phyloP scores from a whole-genome alignment of 1,140 invertebrate genomes.

The Pomacea maculata region DNA sequence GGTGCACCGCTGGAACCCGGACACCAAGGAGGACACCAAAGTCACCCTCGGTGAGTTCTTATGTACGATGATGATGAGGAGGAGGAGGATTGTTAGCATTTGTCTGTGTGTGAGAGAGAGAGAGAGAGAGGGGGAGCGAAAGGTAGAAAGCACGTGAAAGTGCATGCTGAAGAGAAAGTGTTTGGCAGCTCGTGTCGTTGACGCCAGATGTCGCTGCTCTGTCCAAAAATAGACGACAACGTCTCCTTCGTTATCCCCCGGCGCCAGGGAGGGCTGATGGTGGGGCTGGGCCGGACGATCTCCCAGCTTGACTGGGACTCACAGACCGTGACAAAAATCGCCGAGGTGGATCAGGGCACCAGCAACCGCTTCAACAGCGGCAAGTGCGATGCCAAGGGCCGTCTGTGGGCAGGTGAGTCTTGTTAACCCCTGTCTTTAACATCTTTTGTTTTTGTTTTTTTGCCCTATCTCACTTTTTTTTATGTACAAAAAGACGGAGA shows the following conservation, averaged over 20 bases:
- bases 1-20: conserved; percentile 70
- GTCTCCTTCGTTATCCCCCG: conserved; percentile 72
- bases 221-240: conserved; percentile 36
- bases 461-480: no score
- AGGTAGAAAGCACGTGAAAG: background rate
- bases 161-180: background rate
- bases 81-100: background rate
- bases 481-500: no score
- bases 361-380: conserved; percentile 84
- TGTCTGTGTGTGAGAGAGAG: background rate
- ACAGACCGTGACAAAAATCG: conserved; percentile 39
- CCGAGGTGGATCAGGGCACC: conserved; percentile 60
- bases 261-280: conserved; percentile 48
- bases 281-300: conserved; percentile 32
- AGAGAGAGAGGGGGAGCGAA: background rate
- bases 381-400: conserved; percentile 83
- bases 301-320: conserved; percentile 41
- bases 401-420: conserved; percentile 76
- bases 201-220: background rate
- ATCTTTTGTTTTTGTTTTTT: background rate
- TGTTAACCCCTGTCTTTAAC: background rate
- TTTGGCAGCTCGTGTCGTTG: no score
- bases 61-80: conserved; percentile 5
- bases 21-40: conserved; percentile 60
- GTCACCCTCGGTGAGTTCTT: conserved; percentile 32